These are phyloP conservation scores for Drosophila meridionalis DNA, from an alignment of 2,888 invertebrate species.

Conservation along the genomic window DNA sequence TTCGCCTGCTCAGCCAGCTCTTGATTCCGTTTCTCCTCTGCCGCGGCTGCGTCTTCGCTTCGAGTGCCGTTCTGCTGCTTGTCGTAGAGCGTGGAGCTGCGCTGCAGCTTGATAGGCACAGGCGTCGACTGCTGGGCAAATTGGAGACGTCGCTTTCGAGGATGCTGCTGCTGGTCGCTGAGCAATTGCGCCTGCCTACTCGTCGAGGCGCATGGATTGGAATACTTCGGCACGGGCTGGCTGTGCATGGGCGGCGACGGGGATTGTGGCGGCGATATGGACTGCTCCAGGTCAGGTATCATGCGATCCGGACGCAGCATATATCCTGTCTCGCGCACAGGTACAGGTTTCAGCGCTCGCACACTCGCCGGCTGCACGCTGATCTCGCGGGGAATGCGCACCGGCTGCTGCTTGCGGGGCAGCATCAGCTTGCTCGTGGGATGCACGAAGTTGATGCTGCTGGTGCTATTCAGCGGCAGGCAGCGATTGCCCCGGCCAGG, in stretches of 20 bases:
- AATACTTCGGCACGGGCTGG: slow-evolving; percentile 26
- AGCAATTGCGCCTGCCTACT: slow-evolving; percentile 60
- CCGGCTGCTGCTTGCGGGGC: slow-evolving; percentile 60
- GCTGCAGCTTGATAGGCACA: slow-evolving; percentile 70
- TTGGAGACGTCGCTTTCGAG: slow-evolving; percentile 58
- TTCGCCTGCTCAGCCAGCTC: slow-evolving; percentile 24
- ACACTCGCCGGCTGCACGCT: slow-evolving; percentile 61
- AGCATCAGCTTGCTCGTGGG: slow-evolving; percentile 71
- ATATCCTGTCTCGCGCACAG: slow-evolving; percentile 75
- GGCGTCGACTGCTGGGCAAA: slow-evolving; percentile 31
- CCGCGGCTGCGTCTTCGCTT: slow-evolving; percentile 22
- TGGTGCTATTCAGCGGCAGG: slow-evolving; percentile 58
- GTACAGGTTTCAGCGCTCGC: slow-evolving; percentile 70
- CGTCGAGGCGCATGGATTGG: slow-evolving; percentile 51
- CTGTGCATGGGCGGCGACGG: slow-evolving; percentile 46
- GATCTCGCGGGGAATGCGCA: slow-evolving; percentile 66
- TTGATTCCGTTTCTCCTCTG: slow-evolving; percentile 13
- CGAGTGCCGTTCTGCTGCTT: slow-evolving; percentile 13
- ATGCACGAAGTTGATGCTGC: slow-evolving; percentile 66
- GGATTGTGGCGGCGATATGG: slow-evolving; percentile 75
- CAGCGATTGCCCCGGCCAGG: slow-evolving; percentile 45
- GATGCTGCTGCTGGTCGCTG: slow-evolving; percentile 30
- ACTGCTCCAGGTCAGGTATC: slow-evolving; percentile 74
- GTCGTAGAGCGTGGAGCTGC: slow-evolving; percentile 38
- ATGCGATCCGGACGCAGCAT: slow-evolving; percentile 75